Base-by-base conservation (phyloP, 2,888 invertebrate species). In the Tachystola acroxantha region DNA sequence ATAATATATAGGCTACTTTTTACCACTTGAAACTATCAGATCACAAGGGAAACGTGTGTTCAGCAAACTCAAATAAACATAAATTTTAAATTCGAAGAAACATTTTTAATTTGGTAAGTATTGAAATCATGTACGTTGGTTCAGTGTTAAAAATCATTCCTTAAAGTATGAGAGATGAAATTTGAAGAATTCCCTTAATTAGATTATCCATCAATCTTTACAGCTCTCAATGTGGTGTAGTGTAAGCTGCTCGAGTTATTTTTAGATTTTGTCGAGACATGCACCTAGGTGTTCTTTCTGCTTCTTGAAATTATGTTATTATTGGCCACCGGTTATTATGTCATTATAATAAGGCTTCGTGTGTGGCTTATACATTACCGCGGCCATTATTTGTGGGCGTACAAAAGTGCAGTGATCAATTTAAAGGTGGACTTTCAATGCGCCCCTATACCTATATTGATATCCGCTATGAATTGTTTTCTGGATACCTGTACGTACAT, bases 351-450 rank as follows among this genome's bases (percentile, higher is more conserved):
- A 10, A 43, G 30, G 29, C 65, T 38, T 53, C 60, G 66, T 65
- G 64, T 65, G 67, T 60, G 66, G 67, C 48, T 57, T 49, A 42
- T 52, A 59, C 57, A 55, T 54, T 57, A 45, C 40, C 30, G 35
- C 32, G 37, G 40, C 32, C 47, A 47, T 50, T 52, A 48, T 42
- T 35, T 39, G 38, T 41, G 35, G 34, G 32, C 36, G 46, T 36
- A 50, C 50, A 50, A 52, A 53, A 41, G 45, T 45, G 44, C 32
- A 36, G 41, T 34, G 39, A 43, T 42, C 49, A 42, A 48, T 48
- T n/a, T 55, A 50, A 52, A 50, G 49, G 49, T 50, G 48, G 38
- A 42, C 32, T 36, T 29, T 38, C 33, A 42, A 42, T 42, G 31
- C 36, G 38, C 42, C 42, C 42, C 36, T 36, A 42, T 42, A 39